These are phyloP conservation scores for Pollenia griseotomentosa DNA, from an alignment of 2,888 invertebrate genomes.

Conservation along the genomic window DNA sequence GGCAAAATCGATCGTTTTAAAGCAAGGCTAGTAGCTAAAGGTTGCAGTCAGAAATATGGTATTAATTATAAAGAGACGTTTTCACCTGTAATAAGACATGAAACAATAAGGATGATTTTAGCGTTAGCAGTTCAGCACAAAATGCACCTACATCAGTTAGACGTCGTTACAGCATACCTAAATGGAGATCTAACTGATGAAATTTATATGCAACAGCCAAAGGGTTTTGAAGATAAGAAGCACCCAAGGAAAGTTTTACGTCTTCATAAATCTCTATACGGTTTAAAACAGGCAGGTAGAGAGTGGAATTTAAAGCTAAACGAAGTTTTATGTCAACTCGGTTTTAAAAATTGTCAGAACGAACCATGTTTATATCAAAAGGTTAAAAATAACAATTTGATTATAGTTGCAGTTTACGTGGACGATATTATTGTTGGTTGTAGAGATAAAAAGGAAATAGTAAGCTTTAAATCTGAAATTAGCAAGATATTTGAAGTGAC, in stretches of 20 bases:
- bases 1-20: too few relatives aligned
- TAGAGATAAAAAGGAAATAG: slow-evolving; percentile 46
- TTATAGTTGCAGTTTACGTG: slow-evolving; percentile 53
- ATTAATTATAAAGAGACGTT: too few relatives aligned
- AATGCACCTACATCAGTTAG: too few relatives aligned
- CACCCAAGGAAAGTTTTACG: slow-evolving; percentile 72
- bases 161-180: too few relatives aligned
- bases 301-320: slow-evolving; percentile 26
- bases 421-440: slow-evolving; percentile 49
- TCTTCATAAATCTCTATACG: slow-evolving; percentile 74
- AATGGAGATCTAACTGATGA: slow-evolving; percentile 11
- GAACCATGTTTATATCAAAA: slow-evolving; percentile 61
- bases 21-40: too few relatives aligned
- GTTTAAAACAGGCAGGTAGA: slow-evolving; percentile 38
- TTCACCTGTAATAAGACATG: too few relatives aligned
- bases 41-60: too few relatives aligned
- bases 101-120: too few relatives aligned
- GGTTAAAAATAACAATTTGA: neutral
- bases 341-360: slow-evolving; percentile 65
- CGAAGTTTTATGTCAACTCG: slow-evolving; percentile 57
- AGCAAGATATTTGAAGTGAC: slow-evolving; percentile 57
- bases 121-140: too few relatives aligned
- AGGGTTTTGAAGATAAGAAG: slow-evolving; percentile 61
- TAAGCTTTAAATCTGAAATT: slow-evolving; percentile 53
- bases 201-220: slow-evolving; percentile 73